Conservation (phyloP, 2,888 invertebrate genomes). For the Trissolcus japonicus region DNA sequence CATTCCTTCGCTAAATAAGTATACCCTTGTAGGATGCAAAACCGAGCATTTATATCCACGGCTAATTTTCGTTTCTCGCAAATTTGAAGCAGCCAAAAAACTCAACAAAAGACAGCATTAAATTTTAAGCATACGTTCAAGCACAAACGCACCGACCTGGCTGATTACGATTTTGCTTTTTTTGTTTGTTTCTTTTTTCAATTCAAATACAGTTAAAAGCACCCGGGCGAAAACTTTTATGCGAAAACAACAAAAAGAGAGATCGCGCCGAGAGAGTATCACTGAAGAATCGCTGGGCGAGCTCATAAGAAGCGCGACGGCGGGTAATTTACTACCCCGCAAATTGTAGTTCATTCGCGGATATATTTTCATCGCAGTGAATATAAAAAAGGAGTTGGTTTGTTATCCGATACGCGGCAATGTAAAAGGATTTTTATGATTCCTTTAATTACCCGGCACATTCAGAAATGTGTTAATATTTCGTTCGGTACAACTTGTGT, state of each 20-base stretch:
- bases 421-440: slow-evolving; percentile 46
- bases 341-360: slow-evolving; percentile 49
- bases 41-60: neutral
- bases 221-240: slow-evolving; percentile 27
- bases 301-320: slow-evolving; percentile 32
- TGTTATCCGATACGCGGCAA: slow-evolving; percentile 49
- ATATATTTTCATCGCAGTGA: slow-evolving; percentile 25
- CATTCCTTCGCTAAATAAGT: slow-evolving; percentile 4
- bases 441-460: slow-evolving; percentile 46
- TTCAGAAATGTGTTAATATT: slow-evolving; percentile 51
- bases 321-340: slow-evolving; percentile 44
- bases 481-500: slow-evolving; percentile 26
- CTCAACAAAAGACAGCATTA: slow-evolving; percentile 15
- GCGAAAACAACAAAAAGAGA: slow-evolving; percentile 33
- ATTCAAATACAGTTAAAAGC: slow-evolving; percentile 22
- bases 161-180: slow-evolving; percentile 13
- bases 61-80: slow-evolving; percentile 16
- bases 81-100: slow-evolving; percentile 17
- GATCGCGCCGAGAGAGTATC: slow-evolving; percentile 29
- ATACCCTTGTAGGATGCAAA: neutral
- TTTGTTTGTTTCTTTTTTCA: no score
- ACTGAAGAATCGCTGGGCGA: slow-evolving; percentile 32
- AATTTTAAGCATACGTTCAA: slow-evolving; percentile 9
- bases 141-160: slow-evolving; percentile 9
- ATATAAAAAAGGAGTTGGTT: slow-evolving; percentile 51